Percentiles rank a stretch among this genome's conserved stretches.
phyloP scores from a whole-genome alignment of 2,797 vertebrate species.

The Knipowitschia caucasica region DNA sequence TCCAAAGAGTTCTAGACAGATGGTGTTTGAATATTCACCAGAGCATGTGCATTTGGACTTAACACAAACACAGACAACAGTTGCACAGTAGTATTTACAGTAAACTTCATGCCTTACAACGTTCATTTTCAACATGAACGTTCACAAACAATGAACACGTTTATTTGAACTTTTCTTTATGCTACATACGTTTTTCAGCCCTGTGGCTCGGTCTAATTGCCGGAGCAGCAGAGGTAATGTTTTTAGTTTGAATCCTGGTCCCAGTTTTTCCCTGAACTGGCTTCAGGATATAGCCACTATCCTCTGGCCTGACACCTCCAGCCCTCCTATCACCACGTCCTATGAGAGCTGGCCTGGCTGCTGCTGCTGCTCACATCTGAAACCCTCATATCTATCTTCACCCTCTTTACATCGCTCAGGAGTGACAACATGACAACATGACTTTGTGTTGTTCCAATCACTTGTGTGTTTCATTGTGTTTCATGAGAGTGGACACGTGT shows the following conservation, averaged over 20 bases:
- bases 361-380: slow-evolving; percentile 65
- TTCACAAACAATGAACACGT: background rate
- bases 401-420: slow-evolving; percentile 23
- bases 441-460: slow-evolving; percentile 10
- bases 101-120: too few species aligned
- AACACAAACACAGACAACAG: too few species aligned
- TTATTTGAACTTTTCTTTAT: slow-evolving; percentile 24
- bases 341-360: slow-evolving; percentile 68
- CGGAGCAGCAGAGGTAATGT: slow-evolving; percentile 76
- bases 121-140: background rate
- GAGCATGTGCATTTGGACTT: too few species aligned
- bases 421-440: slow-evolving; percentile 6
- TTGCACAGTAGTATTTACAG: too few species aligned
- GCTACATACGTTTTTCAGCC: slow-evolving; percentile 71
- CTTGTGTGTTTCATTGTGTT: slow-evolving; percentile 13
- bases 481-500: slow-evolving; percentile 27
- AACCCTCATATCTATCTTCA: slow-evolving; percentile 34
- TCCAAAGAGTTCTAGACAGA: too few species aligned
- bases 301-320: slow-evolving; percentile 41
- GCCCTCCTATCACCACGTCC: slow-evolving; percentile 8
- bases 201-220: slow-evolving; percentile 73
- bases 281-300: slow-evolving; percentile 61
- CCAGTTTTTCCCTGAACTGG: slow-evolving; percentile 55
- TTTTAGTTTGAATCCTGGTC: slow-evolving; percentile 55
- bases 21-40: too few species aligned